Evolutionary conservation across 2,113 vertebrate species (phyloP), one percentile per base, ranked within the genome.

Genomic region (Mobula birostris): DNA sequence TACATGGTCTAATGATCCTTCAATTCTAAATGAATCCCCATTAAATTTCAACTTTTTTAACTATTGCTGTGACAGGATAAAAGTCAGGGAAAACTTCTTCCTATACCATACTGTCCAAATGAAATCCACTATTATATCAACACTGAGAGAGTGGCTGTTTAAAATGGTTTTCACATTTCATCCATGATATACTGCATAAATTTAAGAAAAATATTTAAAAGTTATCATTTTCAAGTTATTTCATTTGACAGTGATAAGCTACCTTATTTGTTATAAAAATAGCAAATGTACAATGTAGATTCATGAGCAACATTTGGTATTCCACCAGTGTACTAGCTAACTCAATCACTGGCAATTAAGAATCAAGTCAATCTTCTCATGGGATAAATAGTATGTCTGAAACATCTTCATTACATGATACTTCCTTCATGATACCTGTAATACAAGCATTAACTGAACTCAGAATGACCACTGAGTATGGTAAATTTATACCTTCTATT

Each of bases 21-120:
- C 3, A 88, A n/a, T 88, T 88, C 82, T 88, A 63, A 61, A 61
- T 58, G 58, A 14, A 85, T 85, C 56, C 6, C 48, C 8, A 63
- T 87, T n/a, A 87, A 61, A 88, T 88, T 88, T 14, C 27, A 88
- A 88, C n/a, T 63, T 63, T 63, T 88, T 63, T n/a, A 63, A 14
- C 83, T n/a, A 29, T 63, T n/a, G 12, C 12, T 88, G 56, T 15
- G 2, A 15, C 58, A 61, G 56, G 58, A 15, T 27, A 88, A 88
- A 15, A 63, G 63, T n/a, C 56, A 63, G n/a, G 58, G 56, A 88
- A 14, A 12, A n/a, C 72, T 15, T 63, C 0, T 58, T 88, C 83
- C 27, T 63, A 63, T n/a, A 14, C 27, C 27, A 88, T 63, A 63
- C 5, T 0, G 27, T 21, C 17, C 15, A 80, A 80, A 15, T 2